phyloP scores from a whole-genome alignment of 1,140 invertebrate genomes.

The Pectinophora gossypiella region DNA sequence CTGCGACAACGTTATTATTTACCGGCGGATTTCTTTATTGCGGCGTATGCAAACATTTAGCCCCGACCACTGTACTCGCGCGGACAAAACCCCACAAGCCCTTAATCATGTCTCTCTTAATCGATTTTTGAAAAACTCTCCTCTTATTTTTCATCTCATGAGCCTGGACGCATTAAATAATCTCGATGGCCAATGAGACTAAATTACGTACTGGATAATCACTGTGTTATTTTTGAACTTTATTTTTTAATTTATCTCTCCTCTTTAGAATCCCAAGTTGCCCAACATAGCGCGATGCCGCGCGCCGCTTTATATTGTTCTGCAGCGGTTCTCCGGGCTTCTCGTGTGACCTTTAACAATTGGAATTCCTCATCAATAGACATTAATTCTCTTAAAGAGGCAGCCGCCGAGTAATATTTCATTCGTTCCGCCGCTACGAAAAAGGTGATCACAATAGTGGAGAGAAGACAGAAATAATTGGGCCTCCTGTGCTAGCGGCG shows the following conservation, averaged over 20 bases:
- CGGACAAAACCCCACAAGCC: conserved; percentile 35
- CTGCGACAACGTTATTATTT: conserved; percentile 54
- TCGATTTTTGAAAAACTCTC: conserved; percentile 57
- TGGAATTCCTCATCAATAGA: not conserved
- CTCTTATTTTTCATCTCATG: conserved; percentile 51
- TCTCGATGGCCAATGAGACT: conserved; percentile 34
- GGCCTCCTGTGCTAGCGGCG: conserved; percentile 15
- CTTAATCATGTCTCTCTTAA: conserved; percentile 63
- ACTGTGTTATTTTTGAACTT: not conserved
- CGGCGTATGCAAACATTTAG: conserved; percentile 42
- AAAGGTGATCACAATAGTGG: conserved; percentile 19
- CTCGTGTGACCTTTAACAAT: not conserved
- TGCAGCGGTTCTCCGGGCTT: too few species aligned
- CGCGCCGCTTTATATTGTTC: too few species aligned
- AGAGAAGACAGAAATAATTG: conserved; percentile 23
- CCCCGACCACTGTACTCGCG: conserved; percentile 18
- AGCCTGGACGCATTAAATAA: conserved; percentile 36
- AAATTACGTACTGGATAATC: conserved; percentile 42
- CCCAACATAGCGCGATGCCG: too few species aligned
- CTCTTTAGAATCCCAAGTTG: too few species aligned
- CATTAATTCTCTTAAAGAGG: not conserved
- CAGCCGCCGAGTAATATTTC: not conserved
- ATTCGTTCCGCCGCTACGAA: not conserved
- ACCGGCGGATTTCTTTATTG: conserved; percentile 50
- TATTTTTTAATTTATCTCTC: not conserved